Base-by-base conservation (phyloP, 1,140 invertebrate species). In the Ladona fulva region DNA sequence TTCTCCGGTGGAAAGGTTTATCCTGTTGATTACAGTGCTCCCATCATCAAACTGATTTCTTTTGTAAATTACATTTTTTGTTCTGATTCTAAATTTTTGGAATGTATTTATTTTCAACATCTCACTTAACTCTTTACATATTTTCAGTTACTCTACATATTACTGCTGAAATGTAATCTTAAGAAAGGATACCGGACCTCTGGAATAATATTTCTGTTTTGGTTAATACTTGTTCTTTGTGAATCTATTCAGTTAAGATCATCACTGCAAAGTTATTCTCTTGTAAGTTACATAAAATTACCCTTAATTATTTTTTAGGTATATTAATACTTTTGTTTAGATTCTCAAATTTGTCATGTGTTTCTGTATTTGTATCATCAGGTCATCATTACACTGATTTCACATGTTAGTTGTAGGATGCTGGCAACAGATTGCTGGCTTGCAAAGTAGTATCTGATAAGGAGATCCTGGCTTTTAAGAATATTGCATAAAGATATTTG, bases 41-140 rank as follows among this genome's bases (percentile, higher is more conserved):
- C 93, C 14, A 83, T 91, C 80, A 88, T 94, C 76, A 93, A 93
- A 84, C 87, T 93, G 79, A 82, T 91, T 77, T 91, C 89, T 80
- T 94, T 94, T 88, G 93, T 94, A 89, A 93, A 92, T 92, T 8
- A 37, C 1, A 37, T 86, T 81, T 42, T n/a, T n/a, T n/a, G n/a
- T n/a, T n/a, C n/a, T n/a, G n/a, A 74, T 24, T 74, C 66, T n/a
- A 24, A 73, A 1, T 22, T 73, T 5, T n/a, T 11, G 1, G 24
- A 24, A n/a, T 24, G 11, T 74, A 22, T 37, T 80, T 78, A 14
- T 14, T 25, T n/a, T 24, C 25, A 37, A 5, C 8, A 8, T 37
- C 29, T 37, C 29, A 59, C 78, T 76, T 77, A 24, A 79, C 74
- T 77, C 1, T 77, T 77, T 74, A 14, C 75, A 22, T 66, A 77